Percentiles rank a stretch among this genome's conserved stretches.
Evolutionary conservation across 2,888 invertebrate species (phyloP).

Genomic region (Tiliacea aurago): DNA sequence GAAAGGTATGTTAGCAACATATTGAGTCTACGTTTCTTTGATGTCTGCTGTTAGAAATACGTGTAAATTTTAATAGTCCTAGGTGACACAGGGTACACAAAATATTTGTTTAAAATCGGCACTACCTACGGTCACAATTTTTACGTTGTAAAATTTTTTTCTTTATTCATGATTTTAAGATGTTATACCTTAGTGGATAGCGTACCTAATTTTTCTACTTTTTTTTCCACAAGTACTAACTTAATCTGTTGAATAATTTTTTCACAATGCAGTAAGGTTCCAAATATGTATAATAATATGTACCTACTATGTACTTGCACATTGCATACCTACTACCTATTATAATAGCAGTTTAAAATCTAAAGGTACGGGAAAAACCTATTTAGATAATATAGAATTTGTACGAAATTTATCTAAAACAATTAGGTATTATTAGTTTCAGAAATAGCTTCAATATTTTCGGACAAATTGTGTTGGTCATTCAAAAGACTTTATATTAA

Average conservation of each 20-base stretch:
- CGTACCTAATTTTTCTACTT: conserved; percentile 19
- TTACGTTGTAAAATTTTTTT: not conserved
- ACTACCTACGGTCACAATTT: not conserved
- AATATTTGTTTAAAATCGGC: not conserved
- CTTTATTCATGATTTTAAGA: too few relatives aligned
- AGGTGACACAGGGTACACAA: not conserved
- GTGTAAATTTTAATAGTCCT: conserved; percentile 22
- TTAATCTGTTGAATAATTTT: not conserved
- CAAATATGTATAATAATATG: too few relatives aligned
- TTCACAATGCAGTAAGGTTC: not conserved
- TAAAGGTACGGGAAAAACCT: not conserved
- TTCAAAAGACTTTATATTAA: not conserved
- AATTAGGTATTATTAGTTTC: not conserved
- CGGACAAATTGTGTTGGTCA: not conserved
- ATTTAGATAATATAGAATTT: not conserved
- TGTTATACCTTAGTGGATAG: conserved; percentile 40
- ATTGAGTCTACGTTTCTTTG: conserved; percentile 9
- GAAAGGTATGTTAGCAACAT: not conserved
- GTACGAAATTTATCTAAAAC: not conserved
- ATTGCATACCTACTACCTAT: not conserved
- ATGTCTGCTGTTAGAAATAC: not conserved
- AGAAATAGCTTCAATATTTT: too few relatives aligned
- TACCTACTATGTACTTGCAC: not conserved
- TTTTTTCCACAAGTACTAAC: not conserved
- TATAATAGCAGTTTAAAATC: not conserved